A percentile compares a stretch with the other conserved stretches of the same genome.
Evolutionary conservation across 2,797 vertebrate genomes (phyloP).

Genomic region (Tachyglossus aculeatus): DNA sequence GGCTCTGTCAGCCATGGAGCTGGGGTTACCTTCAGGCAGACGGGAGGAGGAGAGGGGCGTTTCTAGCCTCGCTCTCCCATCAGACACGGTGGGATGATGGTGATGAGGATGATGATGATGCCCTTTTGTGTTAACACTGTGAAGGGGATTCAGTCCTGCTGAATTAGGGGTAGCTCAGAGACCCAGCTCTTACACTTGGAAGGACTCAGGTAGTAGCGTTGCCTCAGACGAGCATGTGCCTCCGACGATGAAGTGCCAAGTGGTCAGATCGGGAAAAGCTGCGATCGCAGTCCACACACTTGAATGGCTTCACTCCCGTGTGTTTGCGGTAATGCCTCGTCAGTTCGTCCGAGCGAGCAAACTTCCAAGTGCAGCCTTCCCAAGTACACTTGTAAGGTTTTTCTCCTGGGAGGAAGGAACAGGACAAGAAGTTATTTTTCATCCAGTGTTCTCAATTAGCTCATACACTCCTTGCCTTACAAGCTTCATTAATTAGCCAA

Average conservation of each 20-base stretch:
- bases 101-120: constrained; percentile 61
- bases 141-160: constrained; percentile 90
- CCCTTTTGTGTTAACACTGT: constrained; percentile 75
- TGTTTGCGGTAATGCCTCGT: constrained; percentile 99
- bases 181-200: constrained; percentile 84
- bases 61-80: constrained; percentile 73
- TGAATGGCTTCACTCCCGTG: constrained; percentile 99
- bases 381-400: constrained; percentile 99
- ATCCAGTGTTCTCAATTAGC: too few species aligned
- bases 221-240: constrained; percentile 98
- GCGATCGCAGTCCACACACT: constrained; percentile 98
- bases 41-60: constrained; percentile 70
- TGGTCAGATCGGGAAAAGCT: constrained; percentile 99
- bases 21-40: constrained; percentile 67
- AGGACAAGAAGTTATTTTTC: too few species aligned
- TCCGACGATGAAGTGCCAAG: constrained; percentile 95
- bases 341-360: constrained; percentile 97
- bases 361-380: constrained; percentile 99
- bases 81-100: constrained; percentile 68
- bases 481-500: too few species aligned
- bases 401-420: constrained; percentile 84
- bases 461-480: too few species aligned
- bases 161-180: constrained; percentile 86
- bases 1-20: constrained; percentile 63
- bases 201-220: constrained; percentile 61